These are phyloP conservation scores for Pampus argenteus DNA, from an alignment of 2,797 vertebrate genomes.

Conservation along the genomic window DNA sequence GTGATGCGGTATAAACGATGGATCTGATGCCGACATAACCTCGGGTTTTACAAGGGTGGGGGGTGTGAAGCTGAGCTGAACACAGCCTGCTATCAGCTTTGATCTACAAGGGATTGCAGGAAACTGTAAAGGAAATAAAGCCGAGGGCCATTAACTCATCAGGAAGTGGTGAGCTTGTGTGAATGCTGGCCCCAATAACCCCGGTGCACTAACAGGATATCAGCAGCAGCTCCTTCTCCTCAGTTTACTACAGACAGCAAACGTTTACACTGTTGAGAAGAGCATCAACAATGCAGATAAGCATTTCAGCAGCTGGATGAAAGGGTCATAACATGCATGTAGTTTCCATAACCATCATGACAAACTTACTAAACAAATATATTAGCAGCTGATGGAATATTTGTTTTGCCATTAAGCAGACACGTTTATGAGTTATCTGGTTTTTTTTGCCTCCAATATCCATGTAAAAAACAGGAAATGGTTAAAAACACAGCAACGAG, in stretches of 20 bases:
- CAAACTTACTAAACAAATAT: constrained; percentile 14
- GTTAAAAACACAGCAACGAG: background rate
- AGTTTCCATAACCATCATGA: background rate
- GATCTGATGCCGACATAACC: constrained; percentile 23
- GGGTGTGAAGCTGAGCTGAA: background rate
- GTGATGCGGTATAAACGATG: background rate
- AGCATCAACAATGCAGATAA: background rate
- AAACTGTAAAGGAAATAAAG: constrained; percentile 78
- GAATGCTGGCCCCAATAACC: constrained; percentile 45
- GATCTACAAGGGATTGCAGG: constrained; percentile 78
- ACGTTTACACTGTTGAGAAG: background rate
- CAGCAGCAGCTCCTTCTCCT: constrained; percentile 33
- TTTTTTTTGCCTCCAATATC: constrained; percentile 3
- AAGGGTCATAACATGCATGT: background rate
- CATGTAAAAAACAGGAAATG: constrained; percentile 9
- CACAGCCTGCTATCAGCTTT: constrained; percentile 63
- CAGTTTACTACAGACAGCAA: constrained; percentile 26
- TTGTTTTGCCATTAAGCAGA: background rate
- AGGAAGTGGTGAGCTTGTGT: constrained; percentile 71
- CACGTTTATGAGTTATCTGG: background rate
- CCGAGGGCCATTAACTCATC: constrained; percentile 70
- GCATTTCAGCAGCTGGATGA: background rate
- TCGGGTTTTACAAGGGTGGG: constrained; percentile 4
- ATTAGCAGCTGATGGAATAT: background rate
- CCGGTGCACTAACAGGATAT: constrained; percentile 54